Percentiles rank a stretch among this genome's conserved stretches.
Conservation (phyloP, 2,888 invertebrate genomes). For the Parnassius orleans region DNA sequence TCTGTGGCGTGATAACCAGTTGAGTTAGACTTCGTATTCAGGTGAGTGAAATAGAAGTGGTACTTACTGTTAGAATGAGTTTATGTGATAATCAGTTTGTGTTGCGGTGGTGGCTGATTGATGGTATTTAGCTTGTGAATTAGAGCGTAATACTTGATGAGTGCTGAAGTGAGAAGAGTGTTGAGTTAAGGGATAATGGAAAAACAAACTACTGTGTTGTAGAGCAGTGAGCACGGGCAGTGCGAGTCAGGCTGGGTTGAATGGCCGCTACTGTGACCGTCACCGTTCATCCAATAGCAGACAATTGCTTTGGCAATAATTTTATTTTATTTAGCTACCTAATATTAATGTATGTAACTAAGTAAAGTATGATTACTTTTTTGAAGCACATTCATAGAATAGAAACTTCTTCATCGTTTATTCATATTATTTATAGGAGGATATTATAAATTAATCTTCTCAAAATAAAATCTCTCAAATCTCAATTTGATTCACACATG, state of each 20-base stretch:
- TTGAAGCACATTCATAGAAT: too few species aligned
- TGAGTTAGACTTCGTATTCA: constrained; percentile 26
- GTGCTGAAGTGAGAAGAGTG: constrained; percentile 22
- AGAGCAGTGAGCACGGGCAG: constrained; percentile 31
- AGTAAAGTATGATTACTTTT: too few species aligned
- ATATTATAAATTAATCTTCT: too few species aligned
- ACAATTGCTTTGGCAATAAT: constrained; percentile 70
- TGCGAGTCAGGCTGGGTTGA: constrained; percentile 66
- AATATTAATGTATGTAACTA: constrained; percentile 38
- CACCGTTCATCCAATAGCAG: constrained; percentile 59
- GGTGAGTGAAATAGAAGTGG: constrained; percentile 33
- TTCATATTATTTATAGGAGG: too few species aligned
- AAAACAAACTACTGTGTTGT: constrained; percentile 13
- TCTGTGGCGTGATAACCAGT: constrained; percentile 42
- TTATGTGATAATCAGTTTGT: constrained; percentile 18
- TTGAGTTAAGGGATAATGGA: constrained; percentile 27
- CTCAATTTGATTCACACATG: too few species aligned
- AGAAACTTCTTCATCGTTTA: too few species aligned
- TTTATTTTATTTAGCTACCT: constrained; percentile 56
- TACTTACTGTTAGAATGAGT: constrained; percentile 27
- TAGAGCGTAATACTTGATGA: constrained; percentile 34
- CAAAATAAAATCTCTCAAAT: too few species aligned
- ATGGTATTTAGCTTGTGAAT: constrained; percentile 35
- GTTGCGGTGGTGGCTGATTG: constrained; percentile 30
- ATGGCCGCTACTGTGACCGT: constrained; percentile 60